A percentile compares a stretch with the other conserved stretches of the same genome.
Evolutionary conservation across 2,888 invertebrate genomes (phyloP).

Genomic region (Microplitis deprimator): DNA sequence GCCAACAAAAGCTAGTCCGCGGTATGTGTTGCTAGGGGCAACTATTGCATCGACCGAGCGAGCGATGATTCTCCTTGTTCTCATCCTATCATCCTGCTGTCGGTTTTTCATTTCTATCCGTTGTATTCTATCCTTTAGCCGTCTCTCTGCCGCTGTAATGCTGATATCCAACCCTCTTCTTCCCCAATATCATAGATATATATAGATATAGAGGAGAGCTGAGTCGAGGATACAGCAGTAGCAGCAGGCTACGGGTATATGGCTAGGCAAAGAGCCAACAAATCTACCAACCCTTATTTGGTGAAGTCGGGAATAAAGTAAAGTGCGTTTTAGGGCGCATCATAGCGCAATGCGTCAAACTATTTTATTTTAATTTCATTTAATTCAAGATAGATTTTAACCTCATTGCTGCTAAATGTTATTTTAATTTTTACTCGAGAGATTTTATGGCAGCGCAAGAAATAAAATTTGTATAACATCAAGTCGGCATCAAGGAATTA

Average conservation of each 20-base stretch:
- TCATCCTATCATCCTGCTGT: conserved; percentile 30
- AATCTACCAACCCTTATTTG: conserved; percentile 32
- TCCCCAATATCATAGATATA: not conserved
- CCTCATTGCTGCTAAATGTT: too few relatives aligned
- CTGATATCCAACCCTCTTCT: not conserved
- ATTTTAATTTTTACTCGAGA: too few relatives aligned
- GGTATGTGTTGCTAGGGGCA: conserved; percentile 48
- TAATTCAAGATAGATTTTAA: not conserved
- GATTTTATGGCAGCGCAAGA: too few relatives aligned
- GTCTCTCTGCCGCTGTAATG: not conserved
- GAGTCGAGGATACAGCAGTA: conserved; percentile 11
- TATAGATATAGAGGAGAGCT: not conserved
- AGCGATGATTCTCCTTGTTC: conserved; percentile 44
- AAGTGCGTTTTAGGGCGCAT: conserved; percentile 35
- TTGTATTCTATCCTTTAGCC: not conserved
- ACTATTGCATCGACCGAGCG: conserved; percentile 50
- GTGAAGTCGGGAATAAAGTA: not conserved
- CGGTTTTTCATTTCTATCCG: not conserved
- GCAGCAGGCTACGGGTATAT: not conserved
- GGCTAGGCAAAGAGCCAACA: conserved; percentile 29
- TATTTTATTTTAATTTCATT: not conserved
- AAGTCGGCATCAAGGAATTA: too few relatives aligned
- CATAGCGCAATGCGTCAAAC: conserved; percentile 44
- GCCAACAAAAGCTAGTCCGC: conserved; percentile 43
- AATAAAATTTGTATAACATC: too few relatives aligned